phyloP scores from a whole-genome alignment of 2,113 vertebrate genomes.

The Cepphus grylle region DNA sequence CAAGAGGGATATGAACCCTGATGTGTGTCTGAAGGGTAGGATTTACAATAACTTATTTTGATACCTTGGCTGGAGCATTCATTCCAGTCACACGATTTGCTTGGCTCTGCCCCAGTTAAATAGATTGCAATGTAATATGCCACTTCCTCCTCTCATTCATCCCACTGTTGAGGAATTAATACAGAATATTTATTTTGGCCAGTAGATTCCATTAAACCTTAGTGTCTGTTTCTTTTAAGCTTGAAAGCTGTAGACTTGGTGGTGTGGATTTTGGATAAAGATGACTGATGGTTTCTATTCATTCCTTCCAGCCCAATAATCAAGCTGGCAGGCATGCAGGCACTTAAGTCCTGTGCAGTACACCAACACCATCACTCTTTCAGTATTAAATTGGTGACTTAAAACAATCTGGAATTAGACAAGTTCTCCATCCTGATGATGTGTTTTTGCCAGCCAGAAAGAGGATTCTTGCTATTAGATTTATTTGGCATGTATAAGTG shows the following conservation, averaged over 20 bases:
- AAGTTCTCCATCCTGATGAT: background rate
- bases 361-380: background rate
- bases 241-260: background rate
- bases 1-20: background rate
- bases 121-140: constrained; percentile 20
- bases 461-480: background rate
- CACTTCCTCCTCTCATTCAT: constrained; percentile 50
- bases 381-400: background rate
- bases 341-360: background rate
- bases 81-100: constrained; percentile 7
- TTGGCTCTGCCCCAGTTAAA: constrained; percentile 39
- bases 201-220: constrained; percentile 1
- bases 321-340: background rate
- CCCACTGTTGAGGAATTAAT: constrained; percentile 30
- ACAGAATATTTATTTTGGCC: constrained; percentile 47
- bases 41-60: constrained; percentile 30
- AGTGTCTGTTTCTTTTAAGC: constrained; percentile 20
- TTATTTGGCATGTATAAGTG: background rate
- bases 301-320: background rate
- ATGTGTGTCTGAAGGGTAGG: background rate
- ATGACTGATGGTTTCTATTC: background rate
- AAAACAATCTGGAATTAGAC: background rate
- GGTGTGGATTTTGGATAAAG: constrained; percentile 39
- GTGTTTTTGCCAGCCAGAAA: background rate
- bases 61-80: constrained; percentile 30